Conservation (phyloP, 1,140 invertebrate genomes). For the Goniozus legneri region DNA sequence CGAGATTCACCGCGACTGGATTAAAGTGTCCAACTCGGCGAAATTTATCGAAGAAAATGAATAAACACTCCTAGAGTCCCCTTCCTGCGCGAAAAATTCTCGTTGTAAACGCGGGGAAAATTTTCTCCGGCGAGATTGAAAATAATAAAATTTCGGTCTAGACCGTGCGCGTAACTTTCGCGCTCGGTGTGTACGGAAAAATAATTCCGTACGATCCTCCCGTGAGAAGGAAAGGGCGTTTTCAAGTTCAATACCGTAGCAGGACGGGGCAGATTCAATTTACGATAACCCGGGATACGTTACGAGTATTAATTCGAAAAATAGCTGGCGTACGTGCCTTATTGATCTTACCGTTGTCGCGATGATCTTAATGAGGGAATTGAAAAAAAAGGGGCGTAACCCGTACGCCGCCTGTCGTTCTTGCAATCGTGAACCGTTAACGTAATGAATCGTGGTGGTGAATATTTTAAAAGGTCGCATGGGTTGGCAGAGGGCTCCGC, state of each 20-base stretch:
- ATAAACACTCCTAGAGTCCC: constrained; percentile 22
- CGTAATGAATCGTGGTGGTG: too few relatives aligned
- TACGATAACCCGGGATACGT: constrained; percentile 38
- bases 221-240: too few relatives aligned
- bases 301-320: constrained; percentile 29
- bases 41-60: constrained; percentile 40
- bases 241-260: too few relatives aligned
- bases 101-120: too few relatives aligned
- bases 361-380: constrained; percentile 28
- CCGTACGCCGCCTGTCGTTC: too few relatives aligned
- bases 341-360: constrained; percentile 39
- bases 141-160: too few relatives aligned
- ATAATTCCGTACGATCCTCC: too few relatives aligned
- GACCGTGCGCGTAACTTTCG: too few relatives aligned
- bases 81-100: constrained; percentile 14
- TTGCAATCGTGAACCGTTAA: too few relatives aligned
- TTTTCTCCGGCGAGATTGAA: too few relatives aligned
- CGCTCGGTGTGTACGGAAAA: too few relatives aligned
- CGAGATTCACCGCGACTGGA: constrained; percentile 40
- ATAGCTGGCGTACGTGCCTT: constrained; percentile 43
- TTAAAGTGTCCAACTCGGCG: constrained; percentile 48
- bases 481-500: constrained; percentile 1
- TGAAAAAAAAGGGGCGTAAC: not conserved
- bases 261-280: constrained; percentile 39
- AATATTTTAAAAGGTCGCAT: too few relatives aligned